These are phyloP conservation scores for Champsocephalus gunnari DNA, from an alignment of 2,797 vertebrate species.

Conservation along the genomic window DNA sequence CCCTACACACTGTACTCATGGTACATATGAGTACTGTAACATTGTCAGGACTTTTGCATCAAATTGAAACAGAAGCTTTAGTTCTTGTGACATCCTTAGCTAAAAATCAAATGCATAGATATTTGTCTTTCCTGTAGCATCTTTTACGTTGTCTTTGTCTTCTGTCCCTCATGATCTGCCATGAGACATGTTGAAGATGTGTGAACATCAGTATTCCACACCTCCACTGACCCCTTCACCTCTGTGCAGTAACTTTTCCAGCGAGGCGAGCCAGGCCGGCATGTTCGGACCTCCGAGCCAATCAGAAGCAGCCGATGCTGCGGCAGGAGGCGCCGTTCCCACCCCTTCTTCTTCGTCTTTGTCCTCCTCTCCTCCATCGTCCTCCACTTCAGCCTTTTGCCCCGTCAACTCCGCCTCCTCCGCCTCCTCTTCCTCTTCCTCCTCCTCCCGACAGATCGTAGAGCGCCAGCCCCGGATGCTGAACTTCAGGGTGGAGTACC, in stretches of 20 bases:
- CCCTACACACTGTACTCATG: too few species aligned
- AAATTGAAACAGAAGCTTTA: too few species aligned
- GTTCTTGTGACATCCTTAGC: too few species aligned
- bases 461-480: constrained; percentile 97
- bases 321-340: constrained; percentile 69
- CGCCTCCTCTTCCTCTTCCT: constrained; percentile 85
- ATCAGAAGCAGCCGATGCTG: constrained; percentile 81
- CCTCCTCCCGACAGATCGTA: constrained; percentile 92
- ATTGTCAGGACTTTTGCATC: too few species aligned
- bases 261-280: constrained; percentile 89
- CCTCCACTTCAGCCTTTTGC: constrained; percentile 92
- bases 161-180: background rate
- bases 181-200: background rate
- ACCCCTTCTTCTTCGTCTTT: constrained; percentile 87
- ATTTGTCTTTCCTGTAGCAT: constrained; percentile 12
- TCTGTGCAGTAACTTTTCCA: constrained; percentile 89
- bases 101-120: background rate
- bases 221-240: constrained; percentile 24
- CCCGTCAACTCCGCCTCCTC: constrained; percentile 86
- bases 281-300: constrained; percentile 88
- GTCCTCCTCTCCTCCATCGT: constrained; percentile 83
- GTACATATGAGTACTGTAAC: too few species aligned
- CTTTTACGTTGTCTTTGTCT: background rate
- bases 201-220: background rate
- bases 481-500: constrained; percentile 97